These are phyloP conservation scores for Amblyopsis hoosieri DNA, from an alignment of 2,797 vertebrate genomes.

Conservation along the genomic window DNA sequence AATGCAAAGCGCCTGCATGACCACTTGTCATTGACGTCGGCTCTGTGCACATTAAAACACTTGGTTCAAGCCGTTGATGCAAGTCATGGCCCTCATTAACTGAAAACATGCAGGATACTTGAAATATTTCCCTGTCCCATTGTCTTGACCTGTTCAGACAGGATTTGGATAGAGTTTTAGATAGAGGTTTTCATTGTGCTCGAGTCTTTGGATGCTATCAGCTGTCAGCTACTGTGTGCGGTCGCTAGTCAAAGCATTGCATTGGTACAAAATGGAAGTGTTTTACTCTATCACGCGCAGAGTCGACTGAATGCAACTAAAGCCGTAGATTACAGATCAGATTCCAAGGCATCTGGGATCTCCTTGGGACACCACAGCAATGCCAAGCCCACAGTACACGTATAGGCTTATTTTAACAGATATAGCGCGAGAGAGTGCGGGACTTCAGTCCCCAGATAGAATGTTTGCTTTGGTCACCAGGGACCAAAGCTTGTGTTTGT, in stretches of 20 bases:
- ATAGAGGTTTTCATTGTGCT: neutral
- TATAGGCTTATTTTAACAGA: neutral
- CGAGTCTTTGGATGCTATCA: neutral
- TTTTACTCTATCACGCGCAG: neutral
- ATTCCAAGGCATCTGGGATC: conserved; percentile 11
- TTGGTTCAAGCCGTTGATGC: conserved; percentile 13
- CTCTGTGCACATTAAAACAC: conserved; percentile 17
- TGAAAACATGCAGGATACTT: neutral
- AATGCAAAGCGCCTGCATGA: conserved; percentile 35
- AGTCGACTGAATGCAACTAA: conserved; percentile 1
- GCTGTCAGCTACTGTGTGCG: too few relatives aligned
- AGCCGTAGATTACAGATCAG: conserved; percentile 10
- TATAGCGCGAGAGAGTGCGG: conserved; percentile 31
- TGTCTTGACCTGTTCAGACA: neutral
- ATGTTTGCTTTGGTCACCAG: conserved; percentile 21
- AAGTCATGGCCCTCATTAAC: neutral
- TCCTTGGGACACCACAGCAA: neutral
- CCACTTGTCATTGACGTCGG: conserved; percentile 38
- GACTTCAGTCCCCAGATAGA: neutral
- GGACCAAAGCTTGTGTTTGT: conserved; percentile 28
- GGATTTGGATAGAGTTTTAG: neutral
- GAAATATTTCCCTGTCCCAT: neutral
- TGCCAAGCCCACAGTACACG: neutral
- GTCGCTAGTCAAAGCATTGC: too few relatives aligned
- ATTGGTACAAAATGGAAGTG: neutral